These are phyloP conservation scores for cat (Felis catus) DNA, from an alignment of 2,113 vertebrate species.

Conservation along the genomic window F.catus_Fca126_mat1.0 CM031425.1:17249001-17249500, in stretches of 20 bases:
- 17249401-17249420: conserved; percentile 95
- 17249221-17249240: conserved; percentile 86
- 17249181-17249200: conserved; percentile 80
- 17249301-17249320: conserved; percentile 82
- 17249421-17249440: conserved; percentile 93
- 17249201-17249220: conserved; percentile 81
- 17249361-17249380: conserved; percentile 83
- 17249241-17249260: conserved; percentile 86
- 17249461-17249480: conserved; percentile 86
- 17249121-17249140: conserved; percentile 77
- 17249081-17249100: conserved; percentile 89
- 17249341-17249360: conserved; percentile 76
- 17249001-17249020: conserved; percentile 79
- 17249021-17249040: conserved; percentile 85
- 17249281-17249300: conserved; percentile 85
- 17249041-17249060: conserved; percentile 78
- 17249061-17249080: conserved; percentile 88
- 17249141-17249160: conserved; percentile 85
- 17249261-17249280: conserved; percentile 85
- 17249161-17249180: conserved; percentile 84
- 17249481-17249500: conserved; percentile 80
- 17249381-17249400: conserved; percentile 95
- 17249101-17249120: conserved; percentile 83
- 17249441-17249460: conserved; percentile 82
- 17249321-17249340: conserved; percentile 84